These are phyloP conservation scores for Eleutherodactylus coqui DNA, from an alignment of 2,797 vertebrate species.

Conservation along the genomic window DNA sequence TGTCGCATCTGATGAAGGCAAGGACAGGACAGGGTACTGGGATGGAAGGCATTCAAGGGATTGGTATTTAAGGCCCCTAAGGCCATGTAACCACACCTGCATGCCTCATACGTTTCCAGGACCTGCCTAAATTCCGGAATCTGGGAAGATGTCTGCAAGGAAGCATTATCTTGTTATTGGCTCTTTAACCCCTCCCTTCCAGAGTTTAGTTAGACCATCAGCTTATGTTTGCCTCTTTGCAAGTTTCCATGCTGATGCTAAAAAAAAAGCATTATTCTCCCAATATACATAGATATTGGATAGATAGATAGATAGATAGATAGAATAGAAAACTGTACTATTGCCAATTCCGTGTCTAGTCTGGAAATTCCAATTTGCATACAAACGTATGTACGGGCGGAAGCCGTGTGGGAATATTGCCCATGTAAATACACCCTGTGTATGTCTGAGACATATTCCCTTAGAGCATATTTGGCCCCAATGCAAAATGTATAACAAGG, in stretches of 20 bases:
- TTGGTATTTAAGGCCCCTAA: conserved; percentile 4
- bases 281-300: no score
- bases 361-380: no score
- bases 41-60: conserved; percentile 34
- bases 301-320: no score
- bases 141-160: not conserved
- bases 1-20: conserved; percentile 17
- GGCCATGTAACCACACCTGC: conserved; percentile 34
- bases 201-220: not conserved
- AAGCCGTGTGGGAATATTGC: no score
- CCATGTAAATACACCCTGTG: no score
- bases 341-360: no score
- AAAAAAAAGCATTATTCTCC: no score
- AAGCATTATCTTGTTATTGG: not conserved
- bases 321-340: no score
- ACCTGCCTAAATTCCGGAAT: conserved; percentile 26
- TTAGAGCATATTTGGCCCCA: no score
- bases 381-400: no score
- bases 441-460: no score
- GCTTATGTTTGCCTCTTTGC: not conserved
- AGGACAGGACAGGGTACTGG: conserved; percentile 24
- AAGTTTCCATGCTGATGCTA: not conserved
- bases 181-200: conserved; percentile 25
- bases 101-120: conserved; percentile 42
- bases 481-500: no score